Base-by-base conservation (phyloP, 1,140 invertebrate genomes). In the Polypedilum vanderplanki region DNA sequence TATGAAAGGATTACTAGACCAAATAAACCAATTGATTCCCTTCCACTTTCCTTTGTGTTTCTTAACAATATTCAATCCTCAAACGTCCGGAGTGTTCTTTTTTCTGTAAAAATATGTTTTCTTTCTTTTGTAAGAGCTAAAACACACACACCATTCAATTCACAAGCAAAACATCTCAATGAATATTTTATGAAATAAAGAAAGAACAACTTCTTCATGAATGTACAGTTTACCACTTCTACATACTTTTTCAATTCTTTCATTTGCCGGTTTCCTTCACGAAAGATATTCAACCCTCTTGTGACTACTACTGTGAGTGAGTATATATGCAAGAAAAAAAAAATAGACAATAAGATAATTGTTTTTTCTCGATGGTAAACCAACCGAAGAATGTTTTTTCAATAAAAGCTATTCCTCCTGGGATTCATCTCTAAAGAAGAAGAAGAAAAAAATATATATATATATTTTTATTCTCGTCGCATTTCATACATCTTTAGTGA, bases 281-380 rank as follows among this genome's bases (percentile, higher is more conserved):
- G 24, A 33, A 5, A 33, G 24, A n/a, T 57, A 15, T 70, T 70
- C 65, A 70, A 70, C 65, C 65, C 65, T 70, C 65, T 70, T 70
- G 65, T 8, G 65, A 9, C 15, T 18, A 67, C 15, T 7, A 18
- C 9, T 18, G 65, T 22, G 17, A 33, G 24, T 57, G 12, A 12
- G 12, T 57, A 12, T 57, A n/a, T 57, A 57, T 57, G 46, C 46
- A 57, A 57, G 46, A 46, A 15, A 57, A 57, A 33, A 57, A 57
- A 57, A 57, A 57, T 70, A 70, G 65, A 70, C 65, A 70, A 70
- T 70, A 70, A 70, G 65, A 70, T 70, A 70, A 70, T 70, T 70
- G 65, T 70, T 70, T 70, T 70, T 70, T 22, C 17, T 70, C 65
- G 20, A 70, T 70, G 65, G 65, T 70, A 70, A 70, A 70, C 65